Evolutionary conservation across 2,113 vertebrate genomes (phyloP).

Genomic region (Epinephelus lanceolatus): DNA sequence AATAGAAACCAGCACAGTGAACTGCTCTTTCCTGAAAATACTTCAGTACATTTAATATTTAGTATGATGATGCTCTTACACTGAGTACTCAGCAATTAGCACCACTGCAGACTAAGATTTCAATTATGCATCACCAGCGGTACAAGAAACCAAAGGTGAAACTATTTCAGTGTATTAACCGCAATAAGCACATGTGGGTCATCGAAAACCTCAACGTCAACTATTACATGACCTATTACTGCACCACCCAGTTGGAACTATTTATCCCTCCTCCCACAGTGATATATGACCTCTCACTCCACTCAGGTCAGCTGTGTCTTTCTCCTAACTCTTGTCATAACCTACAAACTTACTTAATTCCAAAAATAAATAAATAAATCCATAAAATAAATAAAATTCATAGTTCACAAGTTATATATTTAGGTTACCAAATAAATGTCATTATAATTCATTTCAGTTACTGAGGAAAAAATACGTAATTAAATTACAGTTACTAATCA

Average conservation of each 20-base stretch:
- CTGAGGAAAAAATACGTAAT: too few species aligned
- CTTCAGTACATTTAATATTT: conserved; percentile 50
- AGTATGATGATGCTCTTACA: conserved; percentile 35
- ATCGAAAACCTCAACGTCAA: conserved; percentile 19
- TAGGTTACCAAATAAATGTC: too few species aligned
- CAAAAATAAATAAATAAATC: too few species aligned
- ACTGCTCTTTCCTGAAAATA: conserved; percentile 28
- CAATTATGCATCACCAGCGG: conserved; percentile 7
- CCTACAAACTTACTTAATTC: not conserved
- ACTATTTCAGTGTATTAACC: conserved; percentile 10
- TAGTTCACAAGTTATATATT: too few species aligned
- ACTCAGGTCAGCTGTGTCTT: not conserved
- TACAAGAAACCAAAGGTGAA: conserved; percentile 17
- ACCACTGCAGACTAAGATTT: conserved; percentile 3
- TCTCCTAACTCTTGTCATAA: not conserved
- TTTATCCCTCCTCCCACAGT: not conserved
- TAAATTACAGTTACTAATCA: too few species aligned
- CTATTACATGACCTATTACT: conserved; percentile 3
- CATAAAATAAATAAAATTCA: not conserved
- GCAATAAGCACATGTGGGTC: conserved; percentile 20
- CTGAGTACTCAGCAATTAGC: conserved; percentile 42
- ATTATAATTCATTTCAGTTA: too few species aligned
- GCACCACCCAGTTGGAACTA: not conserved
- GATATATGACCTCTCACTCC: conserved; percentile 10
- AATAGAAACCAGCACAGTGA: conserved; percentile 50